Conservation (phyloP, 2,888 invertebrate species). For the Melieria picta region DNA sequence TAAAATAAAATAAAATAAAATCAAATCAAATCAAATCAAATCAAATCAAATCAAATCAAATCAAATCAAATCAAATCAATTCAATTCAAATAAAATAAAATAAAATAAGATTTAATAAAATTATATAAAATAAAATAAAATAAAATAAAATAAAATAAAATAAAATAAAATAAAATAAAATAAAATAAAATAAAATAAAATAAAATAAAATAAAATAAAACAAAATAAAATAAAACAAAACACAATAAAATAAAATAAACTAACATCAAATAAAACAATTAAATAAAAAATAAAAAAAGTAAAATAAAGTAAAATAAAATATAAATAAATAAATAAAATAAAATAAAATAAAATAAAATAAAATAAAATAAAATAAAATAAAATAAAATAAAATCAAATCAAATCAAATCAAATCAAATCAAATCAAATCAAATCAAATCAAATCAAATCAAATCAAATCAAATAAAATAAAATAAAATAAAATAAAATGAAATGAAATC, state of each 20-base stretch:
- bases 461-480: not conserved
- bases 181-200: not conserved
- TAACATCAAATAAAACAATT: not conserved
- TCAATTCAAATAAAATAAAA: too few species aligned
- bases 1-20: conserved; percentile 3
- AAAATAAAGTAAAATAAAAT: conserved; percentile 1
- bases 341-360: not conserved
- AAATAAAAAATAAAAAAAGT: conserved; percentile 1
- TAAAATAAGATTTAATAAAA: too few species aligned
- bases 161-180: not conserved
- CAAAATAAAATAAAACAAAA: not conserved
- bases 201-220: not conserved
- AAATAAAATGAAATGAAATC: not conserved
- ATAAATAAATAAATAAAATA: conserved; percentile 3
- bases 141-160: conserved; percentile 1
- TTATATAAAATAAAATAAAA: not conserved
- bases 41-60: too few species aligned
- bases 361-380: conserved; percentile 5
- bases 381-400: not conserved
- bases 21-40: too few species aligned
- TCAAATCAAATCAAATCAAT: too few species aligned
- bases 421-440: not conserved
- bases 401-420: not conserved
- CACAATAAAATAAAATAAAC: conserved; percentile 2
- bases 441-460: not conserved